Conservation (phyloP, 2,797 vertebrate species). For the Enteromius treurensis region DNA sequence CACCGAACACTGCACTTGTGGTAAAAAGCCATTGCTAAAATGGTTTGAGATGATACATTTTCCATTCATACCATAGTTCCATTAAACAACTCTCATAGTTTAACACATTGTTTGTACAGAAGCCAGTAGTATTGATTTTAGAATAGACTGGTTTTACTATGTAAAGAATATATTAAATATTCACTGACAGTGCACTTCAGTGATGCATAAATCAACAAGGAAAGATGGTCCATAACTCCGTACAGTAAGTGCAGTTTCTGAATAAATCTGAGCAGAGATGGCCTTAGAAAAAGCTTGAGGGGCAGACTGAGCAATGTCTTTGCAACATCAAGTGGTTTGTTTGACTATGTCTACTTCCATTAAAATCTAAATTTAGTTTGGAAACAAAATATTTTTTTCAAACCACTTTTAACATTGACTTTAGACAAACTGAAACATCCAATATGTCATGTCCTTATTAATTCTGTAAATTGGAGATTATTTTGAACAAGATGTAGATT, state of each 20-base stretch:
- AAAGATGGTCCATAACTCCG: background rate
- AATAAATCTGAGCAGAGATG: background rate
- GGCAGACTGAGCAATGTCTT: background rate
- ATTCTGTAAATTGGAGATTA: background rate
- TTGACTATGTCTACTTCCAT: background rate
- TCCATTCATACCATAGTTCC: background rate
- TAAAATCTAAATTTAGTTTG: background rate
- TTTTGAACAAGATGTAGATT: background rate
- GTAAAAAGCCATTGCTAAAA: background rate
- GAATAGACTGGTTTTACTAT: constrained; percentile 18
- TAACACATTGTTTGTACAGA: background rate
- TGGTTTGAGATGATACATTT: background rate
- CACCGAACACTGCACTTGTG: background rate
- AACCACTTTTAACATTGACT: background rate
- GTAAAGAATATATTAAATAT: constrained; percentile 27
- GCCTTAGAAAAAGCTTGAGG: background rate
- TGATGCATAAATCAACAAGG: constrained; percentile 7
- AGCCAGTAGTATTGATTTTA: constrained; percentile 11
- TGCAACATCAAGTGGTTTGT: constrained; percentile 3
- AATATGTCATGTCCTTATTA: background rate
- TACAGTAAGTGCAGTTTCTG: background rate
- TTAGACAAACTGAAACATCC: background rate
- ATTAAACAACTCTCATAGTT: background rate
- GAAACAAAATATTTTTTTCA: background rate
- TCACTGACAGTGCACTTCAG: constrained; percentile 20